phyloP scores from a whole-genome alignment of 2,888 invertebrate species.

The Allacma fusca region DNA sequence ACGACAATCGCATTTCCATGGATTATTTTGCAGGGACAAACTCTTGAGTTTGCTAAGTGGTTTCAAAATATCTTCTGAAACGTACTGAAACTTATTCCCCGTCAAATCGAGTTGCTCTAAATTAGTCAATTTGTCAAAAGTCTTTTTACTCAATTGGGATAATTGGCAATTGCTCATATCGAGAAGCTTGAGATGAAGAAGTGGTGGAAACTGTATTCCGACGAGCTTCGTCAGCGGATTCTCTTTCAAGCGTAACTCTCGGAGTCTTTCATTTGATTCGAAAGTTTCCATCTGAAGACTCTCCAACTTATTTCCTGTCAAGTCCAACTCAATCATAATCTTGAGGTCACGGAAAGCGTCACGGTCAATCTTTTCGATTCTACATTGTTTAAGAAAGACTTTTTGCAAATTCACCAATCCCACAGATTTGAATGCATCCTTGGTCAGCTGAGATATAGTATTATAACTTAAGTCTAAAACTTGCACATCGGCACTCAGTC shows the following conservation, averaged over 20 bases:
- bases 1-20: conserved; percentile 90
- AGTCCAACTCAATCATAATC: conserved; percentile 53
- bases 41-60: conserved; percentile 81
- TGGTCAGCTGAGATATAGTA: conserved; percentile 76
- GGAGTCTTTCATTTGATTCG: conserved; percentile 49
- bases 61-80: conserved; percentile 70
- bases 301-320: conserved; percentile 50
- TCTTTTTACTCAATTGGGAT: conserved; percentile 76
- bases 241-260: conserved; percentile 47
- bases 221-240: conserved; percentile 50
- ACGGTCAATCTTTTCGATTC: conserved; percentile 47
- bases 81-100: conserved; percentile 78
- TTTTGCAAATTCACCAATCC: conserved; percentile 85
- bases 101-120: conserved; percentile 81
- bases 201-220: conserved; percentile 75
- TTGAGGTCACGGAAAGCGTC: conserved; percentile 54
- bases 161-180: conserved; percentile 83
- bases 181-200: conserved; percentile 81
- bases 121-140: conserved; percentile 77
- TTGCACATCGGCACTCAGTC: conserved; percentile 81
- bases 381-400: conserved; percentile 73
- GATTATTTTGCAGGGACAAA: conserved; percentile 82
- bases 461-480: conserved; percentile 86
- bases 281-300: conserved; percentile 52
- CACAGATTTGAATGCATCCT: conserved; percentile 79